Evolutionary conservation across 2,113 vertebrate genomes (phyloP).

Genomic region (Oceanites oceanicus): DNA sequence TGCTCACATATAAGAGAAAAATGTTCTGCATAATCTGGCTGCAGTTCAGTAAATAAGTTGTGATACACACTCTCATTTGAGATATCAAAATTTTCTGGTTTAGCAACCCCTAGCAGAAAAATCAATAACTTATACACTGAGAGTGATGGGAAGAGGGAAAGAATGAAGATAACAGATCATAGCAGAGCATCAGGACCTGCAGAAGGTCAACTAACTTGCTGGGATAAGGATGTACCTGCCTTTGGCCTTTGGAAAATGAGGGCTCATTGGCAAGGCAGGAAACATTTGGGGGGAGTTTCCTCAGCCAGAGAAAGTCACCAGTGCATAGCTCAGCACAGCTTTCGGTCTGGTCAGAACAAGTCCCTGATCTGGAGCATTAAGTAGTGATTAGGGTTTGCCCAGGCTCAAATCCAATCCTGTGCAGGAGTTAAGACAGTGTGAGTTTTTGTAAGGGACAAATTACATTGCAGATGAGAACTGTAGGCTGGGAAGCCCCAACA

Average conservation of each 20-base stretch:
- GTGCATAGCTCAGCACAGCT: background rate
- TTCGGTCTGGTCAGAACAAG: background rate
- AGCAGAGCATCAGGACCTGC: background rate
- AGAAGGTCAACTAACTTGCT: background rate
- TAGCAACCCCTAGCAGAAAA: background rate
- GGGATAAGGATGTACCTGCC: background rate
- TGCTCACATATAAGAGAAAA: background rate
- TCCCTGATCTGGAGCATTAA: background rate
- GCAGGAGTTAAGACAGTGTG: background rate
- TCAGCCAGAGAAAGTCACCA: background rate
- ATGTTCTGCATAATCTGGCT: background rate
- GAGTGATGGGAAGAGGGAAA: background rate
- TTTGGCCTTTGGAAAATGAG: background rate
- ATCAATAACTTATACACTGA: background rate
- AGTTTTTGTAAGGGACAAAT: background rate
- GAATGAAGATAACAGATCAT: background rate
- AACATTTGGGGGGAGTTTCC: background rate
- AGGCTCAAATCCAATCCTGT: background rate
- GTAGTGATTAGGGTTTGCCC: background rate
- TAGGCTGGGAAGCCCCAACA: background rate
- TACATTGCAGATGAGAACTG: background rate
- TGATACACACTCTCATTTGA: background rate
- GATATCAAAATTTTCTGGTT: background rate
- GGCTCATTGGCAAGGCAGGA: background rate
- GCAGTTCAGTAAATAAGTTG: background rate